phyloP scores from a whole-genome alignment of 2,888 invertebrate species.

The Chrysomela aeneicollis region DNA sequence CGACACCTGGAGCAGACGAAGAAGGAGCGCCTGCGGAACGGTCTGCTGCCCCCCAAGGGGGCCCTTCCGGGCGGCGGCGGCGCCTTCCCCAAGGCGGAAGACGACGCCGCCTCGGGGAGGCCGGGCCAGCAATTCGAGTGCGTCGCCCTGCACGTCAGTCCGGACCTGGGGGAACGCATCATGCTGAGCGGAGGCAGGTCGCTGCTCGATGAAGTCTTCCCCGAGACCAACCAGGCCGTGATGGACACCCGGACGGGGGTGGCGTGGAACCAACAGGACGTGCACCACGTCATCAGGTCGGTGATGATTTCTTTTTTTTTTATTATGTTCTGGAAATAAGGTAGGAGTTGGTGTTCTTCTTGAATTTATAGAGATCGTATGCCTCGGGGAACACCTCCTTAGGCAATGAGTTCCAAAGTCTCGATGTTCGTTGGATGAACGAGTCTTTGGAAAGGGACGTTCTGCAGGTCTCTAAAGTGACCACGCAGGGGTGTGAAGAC shows the following conservation, averaged over 20 bases:
- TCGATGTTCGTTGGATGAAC: too few relatives aligned
- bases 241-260: conserved; percentile 82
- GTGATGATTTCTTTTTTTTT: too few relatives aligned
- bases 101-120: conserved; percentile 43
- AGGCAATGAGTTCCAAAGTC: too few relatives aligned
- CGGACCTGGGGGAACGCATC: conserved; percentile 81
- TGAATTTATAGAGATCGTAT: too few relatives aligned
- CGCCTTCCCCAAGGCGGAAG: conserved; percentile 44
- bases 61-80: neutral
- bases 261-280: conserved; percentile 81
- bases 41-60: conserved; percentile 48
- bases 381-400: too few relatives aligned
- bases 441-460: too few relatives aligned
- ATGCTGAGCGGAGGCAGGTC: conserved; percentile 83
- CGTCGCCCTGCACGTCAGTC: conserved; percentile 80
- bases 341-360: too few relatives aligned
- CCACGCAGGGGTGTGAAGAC: too few relatives aligned
- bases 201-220: conserved; percentile 78
- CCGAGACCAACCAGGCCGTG: conserved; percentile 79
- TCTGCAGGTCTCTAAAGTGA: too few relatives aligned
- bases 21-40: conserved; percentile 72
- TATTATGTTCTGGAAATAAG: too few relatives aligned
- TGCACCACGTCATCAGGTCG: conserved; percentile 83
- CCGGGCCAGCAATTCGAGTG: conserved; percentile 71
- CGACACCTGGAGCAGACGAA: conserved; percentile 77